These are phyloP conservation scores for Agriopis aurantiaria DNA, from an alignment of 2,888 invertebrate genomes.

Conservation along the genomic window DNA sequence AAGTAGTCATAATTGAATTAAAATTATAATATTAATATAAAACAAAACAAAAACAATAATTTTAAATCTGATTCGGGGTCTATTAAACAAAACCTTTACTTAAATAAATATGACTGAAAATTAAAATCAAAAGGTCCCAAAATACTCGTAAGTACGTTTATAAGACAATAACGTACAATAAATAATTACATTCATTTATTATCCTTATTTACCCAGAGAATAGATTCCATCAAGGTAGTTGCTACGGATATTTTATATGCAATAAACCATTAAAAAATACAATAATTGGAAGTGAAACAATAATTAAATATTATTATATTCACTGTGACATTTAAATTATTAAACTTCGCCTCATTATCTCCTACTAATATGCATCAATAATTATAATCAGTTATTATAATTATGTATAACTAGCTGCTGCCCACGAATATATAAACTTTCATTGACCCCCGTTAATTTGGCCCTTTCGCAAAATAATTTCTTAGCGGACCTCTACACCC, in stretches of 20 bases:
- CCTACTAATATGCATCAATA: too few relatives aligned
- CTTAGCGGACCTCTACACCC: too few relatives aligned
- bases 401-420: too few relatives aligned
- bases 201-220: neutral
- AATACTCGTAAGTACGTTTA: too few relatives aligned
- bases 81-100: slow-evolving; percentile 8
- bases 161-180: neutral
- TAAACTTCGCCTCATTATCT: too few relatives aligned
- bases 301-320: slow-evolving; percentile 50
- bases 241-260: neutral
- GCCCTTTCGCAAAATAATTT: too few relatives aligned
- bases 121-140: too few relatives aligned
- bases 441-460: too few relatives aligned
- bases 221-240: neutral
- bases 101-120: neutral
- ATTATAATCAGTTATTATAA: too few relatives aligned
- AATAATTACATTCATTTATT: neutral
- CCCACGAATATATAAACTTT: too few relatives aligned
- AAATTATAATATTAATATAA: slow-evolving; percentile 77
- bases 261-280: too few relatives aligned
- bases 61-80: slow-evolving; percentile 2
- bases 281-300: neutral
- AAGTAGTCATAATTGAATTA: slow-evolving; percentile 82
- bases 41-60: slow-evolving; percentile 43
- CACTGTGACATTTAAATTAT: slow-evolving; percentile 64